Evolutionary conservation across 2,113 vertebrate genomes (phyloP), one percentile per base, ranked within the genome.

Genomic region (Thermophis baileyi): DNA sequence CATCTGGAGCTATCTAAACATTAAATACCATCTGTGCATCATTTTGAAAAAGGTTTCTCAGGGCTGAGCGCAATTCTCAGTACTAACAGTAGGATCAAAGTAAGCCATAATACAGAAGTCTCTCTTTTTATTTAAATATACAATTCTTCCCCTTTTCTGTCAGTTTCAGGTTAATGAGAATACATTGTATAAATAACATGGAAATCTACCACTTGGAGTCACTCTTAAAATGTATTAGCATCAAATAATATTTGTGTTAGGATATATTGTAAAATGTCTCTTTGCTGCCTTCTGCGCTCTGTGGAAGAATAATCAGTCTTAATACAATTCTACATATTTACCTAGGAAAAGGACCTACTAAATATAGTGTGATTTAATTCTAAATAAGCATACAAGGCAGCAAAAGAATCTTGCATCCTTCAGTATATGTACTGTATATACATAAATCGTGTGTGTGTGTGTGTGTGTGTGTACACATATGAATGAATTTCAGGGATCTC

Each of bases 201-300:
- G 63, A 63, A 89, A 89, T 69, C 87, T 89, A 51, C 87, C 69
- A 85, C 88, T 69, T 92, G 92, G 92, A 89, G 55, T 18, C 44
- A 85, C 20, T 89, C 60, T 49, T 89, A 55, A 89, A 89, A 89
- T 47, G 11, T 51, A 46, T 51, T 92, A 30, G 12, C 57, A 88
- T 92, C 27, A 89, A 89, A 54, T 92, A 92, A 92, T 55, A 50
- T 85, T 92, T 92, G 50, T 55, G 40, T 89, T 89, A 47, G 2
- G 63, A 47, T 81, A 81, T 3, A 24, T 20, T 55, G 6, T 55
- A 89, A 35, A 49, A 35, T 69, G 12, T 88, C 25, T 30, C 40
- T 49, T 74, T 89, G 60, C n/a, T 44, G 3, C n/a, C 25, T 24
- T 50, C 30, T 63, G 50, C 10, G 22, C 25, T 91, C 16, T 86